A percentile compares a stretch with the other conserved stretches of the same genome.
These are phyloP conservation scores for Anthonomus grandis DNA, from an alignment of 1,140 invertebrate species.

Conservation along the genomic window DNA sequence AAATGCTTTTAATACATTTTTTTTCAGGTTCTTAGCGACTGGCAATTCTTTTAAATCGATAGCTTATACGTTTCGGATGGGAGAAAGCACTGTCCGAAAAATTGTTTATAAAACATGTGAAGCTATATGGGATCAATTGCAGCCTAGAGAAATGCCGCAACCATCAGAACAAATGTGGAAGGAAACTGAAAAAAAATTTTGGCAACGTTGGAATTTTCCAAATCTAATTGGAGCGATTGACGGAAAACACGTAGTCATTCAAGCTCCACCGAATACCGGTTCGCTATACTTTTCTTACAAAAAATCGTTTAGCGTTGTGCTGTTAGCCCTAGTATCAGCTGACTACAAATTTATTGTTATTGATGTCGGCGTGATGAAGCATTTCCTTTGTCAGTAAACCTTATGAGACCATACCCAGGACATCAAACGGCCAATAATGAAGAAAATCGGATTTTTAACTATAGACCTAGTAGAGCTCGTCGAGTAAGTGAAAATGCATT, in stretches of 20 bases:
- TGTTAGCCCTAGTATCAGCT: conserved; percentile 51
- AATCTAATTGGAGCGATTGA: conserved; percentile 52
- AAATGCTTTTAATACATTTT: neutral
- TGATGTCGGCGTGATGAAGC: too few species aligned
- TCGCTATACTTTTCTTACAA: conserved; percentile 51
- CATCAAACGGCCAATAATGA: too few species aligned
- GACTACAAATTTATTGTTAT: conserved; percentile 50
- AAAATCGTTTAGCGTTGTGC: conserved; percentile 48
- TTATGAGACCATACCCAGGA: too few species aligned
- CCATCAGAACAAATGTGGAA: conserved; percentile 15
- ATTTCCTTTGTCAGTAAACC: too few species aligned
- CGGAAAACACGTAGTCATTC: conserved; percentile 49
- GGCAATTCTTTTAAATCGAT: conserved; percentile 16
- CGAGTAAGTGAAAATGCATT: too few species aligned
- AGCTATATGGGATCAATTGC: conserved; percentile 16
- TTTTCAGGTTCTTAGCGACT: conserved; percentile 11
- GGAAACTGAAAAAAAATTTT: conserved; percentile 35
- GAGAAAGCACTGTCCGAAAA: conserved; percentile 23
- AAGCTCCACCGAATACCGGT: conserved; percentile 43
- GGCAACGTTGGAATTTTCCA: conserved; percentile 31
- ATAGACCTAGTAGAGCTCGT: too few species aligned
- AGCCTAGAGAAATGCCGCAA: conserved; percentile 17
- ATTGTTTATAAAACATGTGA: conserved; percentile 23
- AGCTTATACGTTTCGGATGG: conserved; percentile 22
- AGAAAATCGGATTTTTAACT: too few species aligned